These are phyloP conservation scores for Drosophila tristis DNA, from an alignment of 1,140 invertebrate genomes.

Conservation along the genomic window DNA sequence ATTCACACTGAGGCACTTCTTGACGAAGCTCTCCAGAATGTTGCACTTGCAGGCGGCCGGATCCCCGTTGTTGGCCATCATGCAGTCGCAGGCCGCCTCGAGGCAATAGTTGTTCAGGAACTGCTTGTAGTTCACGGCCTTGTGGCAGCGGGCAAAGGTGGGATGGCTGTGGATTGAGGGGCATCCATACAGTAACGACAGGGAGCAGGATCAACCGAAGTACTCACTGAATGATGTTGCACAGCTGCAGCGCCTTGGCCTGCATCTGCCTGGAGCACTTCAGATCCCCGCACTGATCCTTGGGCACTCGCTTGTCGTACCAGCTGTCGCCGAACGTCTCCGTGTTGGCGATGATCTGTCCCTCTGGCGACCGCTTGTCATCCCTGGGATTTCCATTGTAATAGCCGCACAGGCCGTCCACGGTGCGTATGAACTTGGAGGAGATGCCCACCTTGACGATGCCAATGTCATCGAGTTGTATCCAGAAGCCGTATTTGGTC, in stretches of 20 bases:
- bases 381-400: constrained; percentile 88
- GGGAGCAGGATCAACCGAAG: neutral
- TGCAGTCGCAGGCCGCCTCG: constrained; percentile 89
- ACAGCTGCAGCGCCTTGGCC: constrained; percentile 87
- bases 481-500: constrained; percentile 89
- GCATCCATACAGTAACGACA: neutral
- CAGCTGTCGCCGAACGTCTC: constrained; percentile 91
- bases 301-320: constrained; percentile 86
- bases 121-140: constrained; percentile 87
- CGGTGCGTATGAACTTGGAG: constrained; percentile 86
- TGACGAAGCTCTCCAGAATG: constrained; percentile 88
- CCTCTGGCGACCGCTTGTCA: constrained; percentile 90
- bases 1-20: constrained; percentile 88
- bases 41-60: constrained; percentile 88
- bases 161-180: constrained; percentile 79
- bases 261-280: constrained; percentile 86
- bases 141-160: constrained; percentile 87
- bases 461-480: constrained; percentile 88
- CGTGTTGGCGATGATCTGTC: constrained; percentile 86
- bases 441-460: constrained; percentile 90
- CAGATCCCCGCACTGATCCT: constrained; percentile 85
- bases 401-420: constrained; percentile 92
- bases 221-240: constrained; percentile 85
- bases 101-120: constrained; percentile 89
- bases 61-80: constrained; percentile 84